Evolutionary conservation across 2,888 invertebrate genomes (phyloP).

Genomic region (Eupithecia abbreviata): DNA sequence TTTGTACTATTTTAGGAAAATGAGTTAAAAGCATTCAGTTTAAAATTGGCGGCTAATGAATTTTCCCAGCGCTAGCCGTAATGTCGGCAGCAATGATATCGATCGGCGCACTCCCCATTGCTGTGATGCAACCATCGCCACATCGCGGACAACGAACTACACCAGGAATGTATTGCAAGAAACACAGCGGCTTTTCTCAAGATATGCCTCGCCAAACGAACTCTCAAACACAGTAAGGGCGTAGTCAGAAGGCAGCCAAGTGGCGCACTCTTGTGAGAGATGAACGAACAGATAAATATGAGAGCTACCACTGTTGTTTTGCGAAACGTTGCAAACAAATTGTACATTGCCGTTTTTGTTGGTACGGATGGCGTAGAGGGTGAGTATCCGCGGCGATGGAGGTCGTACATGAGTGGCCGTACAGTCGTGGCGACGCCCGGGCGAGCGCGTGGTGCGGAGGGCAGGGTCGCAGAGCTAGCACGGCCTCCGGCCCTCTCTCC

Average conservation of each 20-base stretch:
- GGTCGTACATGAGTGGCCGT: constrained; percentile 4
- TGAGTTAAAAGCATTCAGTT: constrained; percentile 48
- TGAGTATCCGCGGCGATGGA: constrained; percentile 31
- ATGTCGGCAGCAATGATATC: constrained; percentile 63
- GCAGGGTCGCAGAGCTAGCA: constrained; percentile 75
- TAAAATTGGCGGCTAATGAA: constrained; percentile 72
- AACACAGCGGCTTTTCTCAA: constrained; percentile 59
- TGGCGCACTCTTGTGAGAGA: constrained; percentile 83
- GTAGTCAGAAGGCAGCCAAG: constrained; percentile 75
- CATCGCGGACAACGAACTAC: constrained; percentile 48
- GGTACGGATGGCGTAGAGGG: background rate
- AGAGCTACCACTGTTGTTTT: constrained; percentile 46
- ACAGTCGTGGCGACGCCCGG: constrained; percentile 10
- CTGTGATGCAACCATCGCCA: constrained; percentile 55
- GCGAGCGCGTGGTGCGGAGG: constrained; percentile 51
- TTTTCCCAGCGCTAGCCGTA: constrained; percentile 59
- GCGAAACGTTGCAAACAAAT: constrained; percentile 24
- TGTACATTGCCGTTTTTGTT: constrained; percentile 58
- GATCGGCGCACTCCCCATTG: constrained; percentile 74
- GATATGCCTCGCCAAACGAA: constrained; percentile 68
- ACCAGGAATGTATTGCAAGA: constrained; percentile 70
- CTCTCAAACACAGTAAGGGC: constrained; percentile 73
- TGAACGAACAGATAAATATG: constrained; percentile 78
- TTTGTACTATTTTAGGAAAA: constrained; percentile 48
- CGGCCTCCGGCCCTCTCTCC: constrained; percentile 79